Evolutionary conservation across 2,113 vertebrate species (phyloP).

Genomic region (Capreolus pygargus): DNA sequence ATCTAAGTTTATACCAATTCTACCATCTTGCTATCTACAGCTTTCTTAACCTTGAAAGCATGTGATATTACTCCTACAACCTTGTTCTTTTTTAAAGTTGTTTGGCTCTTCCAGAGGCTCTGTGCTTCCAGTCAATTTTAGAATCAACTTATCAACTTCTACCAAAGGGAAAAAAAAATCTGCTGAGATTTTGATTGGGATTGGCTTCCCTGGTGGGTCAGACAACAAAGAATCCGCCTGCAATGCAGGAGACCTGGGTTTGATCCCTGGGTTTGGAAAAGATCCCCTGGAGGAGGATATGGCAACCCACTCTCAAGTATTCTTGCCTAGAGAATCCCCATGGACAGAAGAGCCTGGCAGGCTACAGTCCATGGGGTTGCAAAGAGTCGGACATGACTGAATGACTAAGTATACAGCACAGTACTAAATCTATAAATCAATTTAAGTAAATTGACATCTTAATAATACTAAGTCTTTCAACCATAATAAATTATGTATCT

Average conservation of each 20-base stretch:
- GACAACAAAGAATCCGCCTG: not conserved
- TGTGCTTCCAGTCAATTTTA: not conserved
- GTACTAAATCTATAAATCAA: not conserved
- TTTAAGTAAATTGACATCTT: not conserved
- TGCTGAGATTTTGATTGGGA: not conserved
- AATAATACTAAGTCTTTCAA: not conserved
- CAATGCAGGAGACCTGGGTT: not conserved
- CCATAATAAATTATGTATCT: not conserved
- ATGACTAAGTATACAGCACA: not conserved
- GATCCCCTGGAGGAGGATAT: not conserved
- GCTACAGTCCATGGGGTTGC: not conserved
- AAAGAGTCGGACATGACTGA: not conserved
- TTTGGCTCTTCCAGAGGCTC: not conserved
- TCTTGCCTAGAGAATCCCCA: not conserved
- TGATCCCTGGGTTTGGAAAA: not conserved
- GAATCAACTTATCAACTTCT: not conserved
- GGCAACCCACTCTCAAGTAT: not conserved
- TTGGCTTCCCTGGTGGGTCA: not conserved
- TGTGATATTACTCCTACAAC: not conserved
- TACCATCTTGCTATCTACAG: not conserved
- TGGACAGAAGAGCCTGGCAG: not conserved
- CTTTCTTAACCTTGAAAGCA: not conserved
- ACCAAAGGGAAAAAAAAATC: not conserved
- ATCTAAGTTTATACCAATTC: not conserved
- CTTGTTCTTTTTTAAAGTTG: not conserved